These are phyloP conservation scores for Cheilosia urbana DNA, from an alignment of 2,888 invertebrate species.

Conservation along the genomic window DNA sequence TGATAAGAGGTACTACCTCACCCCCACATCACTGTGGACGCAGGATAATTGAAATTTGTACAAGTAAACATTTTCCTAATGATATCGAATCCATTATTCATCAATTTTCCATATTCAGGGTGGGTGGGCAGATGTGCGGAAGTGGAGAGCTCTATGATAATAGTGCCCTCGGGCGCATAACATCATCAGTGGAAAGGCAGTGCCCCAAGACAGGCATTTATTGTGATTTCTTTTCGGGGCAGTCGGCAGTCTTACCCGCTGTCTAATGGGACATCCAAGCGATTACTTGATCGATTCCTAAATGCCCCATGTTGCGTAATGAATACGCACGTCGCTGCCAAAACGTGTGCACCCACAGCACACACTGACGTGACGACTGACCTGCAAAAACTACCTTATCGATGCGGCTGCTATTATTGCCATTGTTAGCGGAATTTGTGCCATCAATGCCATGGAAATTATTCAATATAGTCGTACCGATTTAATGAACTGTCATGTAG, in stretches of 20 bases:
- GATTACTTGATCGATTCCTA: conserved; percentile 59
- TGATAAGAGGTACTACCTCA: conserved; percentile 38
- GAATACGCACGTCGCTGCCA: conserved; percentile 32
- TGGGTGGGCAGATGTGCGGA: conserved; percentile 26
- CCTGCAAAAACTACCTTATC: conserved; percentile 12
- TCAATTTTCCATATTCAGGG: conserved; percentile 76
- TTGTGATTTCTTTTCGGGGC: conserved; percentile 28
- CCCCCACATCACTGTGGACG: conserved; percentile 4
- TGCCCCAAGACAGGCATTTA: conserved; percentile 31
- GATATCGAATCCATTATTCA: conserved; percentile 79
- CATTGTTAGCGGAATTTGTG: background rate
- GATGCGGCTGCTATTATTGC: background rate
- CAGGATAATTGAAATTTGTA: conserved; percentile 73
- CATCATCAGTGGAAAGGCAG: conserved; percentile 28
- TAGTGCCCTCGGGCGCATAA: conserved; percentile 45
- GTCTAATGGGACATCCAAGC: background rate
- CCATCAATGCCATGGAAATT: conserved; percentile 51
- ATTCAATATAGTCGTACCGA: conserved; percentile 58
- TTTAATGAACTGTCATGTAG: conserved; percentile 66
- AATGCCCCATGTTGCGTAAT: conserved; percentile 62
- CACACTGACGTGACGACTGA: conserved; percentile 11
- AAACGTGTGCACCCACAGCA: conserved; percentile 47
- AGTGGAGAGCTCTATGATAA: conserved; percentile 27
- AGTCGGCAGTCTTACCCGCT: too few species aligned
- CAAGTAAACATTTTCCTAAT: conserved; percentile 78